Percentiles rank a stretch among this genome's conserved stretches.
phyloP scores from a whole-genome alignment of 2,113 vertebrate species.

The Perca flavescens region DNA sequence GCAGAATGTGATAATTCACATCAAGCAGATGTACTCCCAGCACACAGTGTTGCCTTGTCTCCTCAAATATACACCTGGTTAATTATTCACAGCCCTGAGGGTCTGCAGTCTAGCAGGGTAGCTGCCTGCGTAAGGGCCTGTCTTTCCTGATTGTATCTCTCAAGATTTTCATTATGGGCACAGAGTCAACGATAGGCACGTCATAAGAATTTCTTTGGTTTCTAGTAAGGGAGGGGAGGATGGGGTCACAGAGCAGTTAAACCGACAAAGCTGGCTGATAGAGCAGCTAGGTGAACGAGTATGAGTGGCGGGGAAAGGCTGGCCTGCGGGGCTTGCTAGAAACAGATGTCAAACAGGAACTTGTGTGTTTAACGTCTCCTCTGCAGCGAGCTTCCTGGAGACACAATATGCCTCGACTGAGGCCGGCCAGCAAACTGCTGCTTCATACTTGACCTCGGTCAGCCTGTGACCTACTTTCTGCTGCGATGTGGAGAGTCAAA shows the following conservation, averaged over 20 bases:
- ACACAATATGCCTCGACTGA: slow-evolving; percentile 75
- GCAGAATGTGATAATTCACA: slow-evolving; percentile 20
- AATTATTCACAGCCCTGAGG: slow-evolving; percentile 69
- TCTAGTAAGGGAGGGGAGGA: slow-evolving; percentile 55
- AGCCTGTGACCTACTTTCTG: slow-evolving; percentile 88
- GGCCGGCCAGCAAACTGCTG: slow-evolving; percentile 88
- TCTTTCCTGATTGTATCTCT: slow-evolving; percentile 74
- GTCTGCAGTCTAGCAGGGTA: slow-evolving; percentile 50
- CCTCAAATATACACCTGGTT: slow-evolving; percentile 64
- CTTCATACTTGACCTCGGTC: slow-evolving; percentile 87
- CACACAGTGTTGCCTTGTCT: slow-evolving; percentile 14
- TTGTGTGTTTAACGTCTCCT: slow-evolving; percentile 82
- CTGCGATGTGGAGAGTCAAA: slow-evolving; percentile 62
- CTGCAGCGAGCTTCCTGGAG: slow-evolving; percentile 87
- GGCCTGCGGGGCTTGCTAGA: slow-evolving; percentile 66
- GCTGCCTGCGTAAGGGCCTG: slow-evolving; percentile 65
- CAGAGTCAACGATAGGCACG: slow-evolving; percentile 50
- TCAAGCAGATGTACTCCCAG: slow-evolving; percentile 2
- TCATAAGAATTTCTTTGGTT: slow-evolving; percentile 54
- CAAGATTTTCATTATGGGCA: slow-evolving; percentile 70
- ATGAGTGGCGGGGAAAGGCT: not conserved
- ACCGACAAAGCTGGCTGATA: slow-evolving; percentile 59
- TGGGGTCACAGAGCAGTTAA: slow-evolving; percentile 74
- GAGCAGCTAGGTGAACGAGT: slow-evolving; percentile 21
- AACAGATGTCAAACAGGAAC: slow-evolving; percentile 87